phyloP scores from a whole-genome alignment of 2,797 vertebrate genomes.

The Arctocebus calabarensis region DNA sequence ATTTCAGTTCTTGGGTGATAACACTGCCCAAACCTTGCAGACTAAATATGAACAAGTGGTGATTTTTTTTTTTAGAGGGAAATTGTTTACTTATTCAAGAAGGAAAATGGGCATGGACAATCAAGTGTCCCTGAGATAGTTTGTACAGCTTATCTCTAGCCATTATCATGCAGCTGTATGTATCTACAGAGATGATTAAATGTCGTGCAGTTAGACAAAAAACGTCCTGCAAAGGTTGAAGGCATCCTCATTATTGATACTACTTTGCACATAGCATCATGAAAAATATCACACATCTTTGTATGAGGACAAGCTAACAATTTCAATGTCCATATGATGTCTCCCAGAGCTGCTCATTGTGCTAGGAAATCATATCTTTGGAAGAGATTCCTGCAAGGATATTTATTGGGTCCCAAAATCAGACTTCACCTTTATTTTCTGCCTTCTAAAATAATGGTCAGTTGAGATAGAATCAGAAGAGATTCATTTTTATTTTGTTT shows the following conservation, averaged over 20 bases:
- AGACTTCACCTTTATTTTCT: not conserved
- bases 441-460: not conserved
- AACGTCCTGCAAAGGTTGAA: not conserved
- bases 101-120: not conserved
- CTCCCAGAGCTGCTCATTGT: not conserved
- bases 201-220: not conserved
- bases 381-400: not conserved
- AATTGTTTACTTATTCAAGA: not conserved
- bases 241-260: not conserved
- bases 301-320: not conserved
- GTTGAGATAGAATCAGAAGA: not conserved
- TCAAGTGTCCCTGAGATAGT: not conserved
- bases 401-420: not conserved
- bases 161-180: not conserved
- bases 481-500: not conserved
- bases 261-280: not conserved
- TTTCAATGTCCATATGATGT: not conserved
- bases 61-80: not conserved
- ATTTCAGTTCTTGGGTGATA: not conserved
- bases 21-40: not conserved
- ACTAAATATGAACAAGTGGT: not conserved
- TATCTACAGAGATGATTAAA: not conserved
- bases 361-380: too few species aligned
- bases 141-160: not conserved
- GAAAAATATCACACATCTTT: not conserved